phyloP scores from a whole-genome alignment of 2,113 vertebrate genomes.

The Elephantulus edwardii region DNA sequence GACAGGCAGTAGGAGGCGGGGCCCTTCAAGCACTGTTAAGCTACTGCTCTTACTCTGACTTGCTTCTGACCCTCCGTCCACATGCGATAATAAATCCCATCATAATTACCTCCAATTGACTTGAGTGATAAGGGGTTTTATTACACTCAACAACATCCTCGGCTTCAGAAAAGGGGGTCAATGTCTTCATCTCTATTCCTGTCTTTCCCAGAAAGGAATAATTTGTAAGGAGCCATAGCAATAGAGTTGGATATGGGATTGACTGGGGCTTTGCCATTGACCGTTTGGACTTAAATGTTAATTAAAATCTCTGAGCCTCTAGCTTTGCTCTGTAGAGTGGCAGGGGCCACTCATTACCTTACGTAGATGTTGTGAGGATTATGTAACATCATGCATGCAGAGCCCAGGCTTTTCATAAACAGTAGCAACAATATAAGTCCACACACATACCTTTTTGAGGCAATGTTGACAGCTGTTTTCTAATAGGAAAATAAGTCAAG shows the following conservation, averaged over 20 bases:
- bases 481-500: constrained; percentile 68
- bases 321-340: background rate
- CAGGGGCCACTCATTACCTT: background rate
- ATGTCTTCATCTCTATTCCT: background rate
- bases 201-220: background rate
- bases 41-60: background rate
- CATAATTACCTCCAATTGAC: constrained; percentile 1
- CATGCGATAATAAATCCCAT: background rate
- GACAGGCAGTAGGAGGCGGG: background rate
- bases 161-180: background rate
- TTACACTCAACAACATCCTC: background rate
- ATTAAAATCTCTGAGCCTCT: background rate
- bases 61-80: background rate
- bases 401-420: background rate
- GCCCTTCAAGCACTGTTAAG: background rate
- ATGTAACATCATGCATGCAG: background rate
- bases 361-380: background rate
- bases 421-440: background rate
- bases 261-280: background rate
- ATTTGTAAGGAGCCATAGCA: background rate
- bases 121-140: background rate
- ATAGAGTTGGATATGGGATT: background rate
- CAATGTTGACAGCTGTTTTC: constrained; percentile 60
- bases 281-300: background rate
- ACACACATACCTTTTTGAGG: background rate